Evolutionary conservation across 1,140 invertebrate genomes (phyloP), one percentile per base, ranked within the genome.

Genomic region (Drosophila grimshawi): DNA sequence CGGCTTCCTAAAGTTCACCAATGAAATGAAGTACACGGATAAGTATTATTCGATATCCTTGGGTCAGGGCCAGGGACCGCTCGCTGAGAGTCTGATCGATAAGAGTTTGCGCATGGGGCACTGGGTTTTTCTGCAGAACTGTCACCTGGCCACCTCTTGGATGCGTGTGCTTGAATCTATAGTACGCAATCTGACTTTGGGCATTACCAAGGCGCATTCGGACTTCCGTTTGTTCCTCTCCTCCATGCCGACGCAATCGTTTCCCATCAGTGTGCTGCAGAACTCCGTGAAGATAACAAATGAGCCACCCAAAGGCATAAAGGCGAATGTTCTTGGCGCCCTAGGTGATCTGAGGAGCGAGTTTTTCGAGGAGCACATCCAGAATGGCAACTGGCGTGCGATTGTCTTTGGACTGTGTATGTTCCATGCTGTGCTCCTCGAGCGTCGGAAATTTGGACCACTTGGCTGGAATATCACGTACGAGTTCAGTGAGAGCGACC

Each of bases 211-310:
- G 27, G 94, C 96, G 0, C 94, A 97, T 85, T 70, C 93, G 7
- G 94, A 95, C 2, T 99, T 98, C 92, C 94, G 97, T 33, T 93
- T 99, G 0, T 98, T 95, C 93, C 92, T 98, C 32, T 98, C 97
- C 64, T 98, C 97, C 4, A 98, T 96, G 97, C 97, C 94, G 68
- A 96, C 93, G 27, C 94, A 92, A n/a, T 93, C 94, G n/a, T 99
- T 99, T 91, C 98, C 98, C 0, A 96, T 98, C 0, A 96, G 96
- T 0, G 95, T 98, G 1, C 93, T 98, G 4, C 97, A 98, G 91
- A 98, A 98, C 90, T 96, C 97, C 41, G 96, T 98, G 0, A 98
- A 98, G 93, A 97, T 98, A 48, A 98, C 97, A 0, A 98, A 98
- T 88, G 97, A 98, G 91, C 96, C 97, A 0, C 97, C 98, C 0